phyloP scores from a whole-genome alignment of 2,888 invertebrate species.

The Gortyna flavago region DNA sequence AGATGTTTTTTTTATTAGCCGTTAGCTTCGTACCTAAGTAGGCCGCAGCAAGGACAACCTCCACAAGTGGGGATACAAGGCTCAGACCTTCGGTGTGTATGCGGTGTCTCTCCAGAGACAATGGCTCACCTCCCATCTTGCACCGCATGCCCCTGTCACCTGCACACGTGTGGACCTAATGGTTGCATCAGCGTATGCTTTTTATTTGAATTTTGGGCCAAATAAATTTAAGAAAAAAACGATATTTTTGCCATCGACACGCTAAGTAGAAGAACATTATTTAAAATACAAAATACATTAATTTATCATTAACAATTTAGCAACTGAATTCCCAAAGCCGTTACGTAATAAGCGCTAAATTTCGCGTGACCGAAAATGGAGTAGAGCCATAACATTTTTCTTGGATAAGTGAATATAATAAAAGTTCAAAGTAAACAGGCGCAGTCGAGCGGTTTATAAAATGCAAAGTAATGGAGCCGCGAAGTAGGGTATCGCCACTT shows the following conservation, averaged over 20 bases:
- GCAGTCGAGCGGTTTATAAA: constrained; percentile 73
- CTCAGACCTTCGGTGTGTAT: background rate
- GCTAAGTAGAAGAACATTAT: constrained; percentile 6
- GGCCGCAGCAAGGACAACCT: background rate
- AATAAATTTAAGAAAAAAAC: background rate
- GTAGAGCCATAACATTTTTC: constrained; percentile 65
- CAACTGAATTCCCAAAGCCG: constrained; percentile 44
- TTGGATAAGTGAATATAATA: constrained; percentile 68
- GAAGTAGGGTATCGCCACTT: constrained; percentile 80
- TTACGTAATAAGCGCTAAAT: constrained; percentile 59
- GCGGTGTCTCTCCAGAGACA: background rate
- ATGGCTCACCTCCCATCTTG: background rate
- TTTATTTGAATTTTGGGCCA: background rate
- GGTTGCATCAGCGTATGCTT: background rate
- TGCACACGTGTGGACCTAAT: background rate
- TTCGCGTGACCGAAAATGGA: constrained; percentile 68
- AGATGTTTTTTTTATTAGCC: constrained; percentile 6
- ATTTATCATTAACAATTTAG: constrained; percentile 55
- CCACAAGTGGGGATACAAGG: background rate
- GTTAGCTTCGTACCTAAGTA: background rate
- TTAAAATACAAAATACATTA: constrained; percentile 40
- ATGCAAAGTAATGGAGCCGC: constrained; percentile 76
- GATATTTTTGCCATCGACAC: background rate
- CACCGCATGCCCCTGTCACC: background rate
- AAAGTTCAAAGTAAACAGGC: constrained; percentile 74